Base-by-base conservation (phyloP, 2,113 vertebrate species). In the Glaucomys volans region DNA sequence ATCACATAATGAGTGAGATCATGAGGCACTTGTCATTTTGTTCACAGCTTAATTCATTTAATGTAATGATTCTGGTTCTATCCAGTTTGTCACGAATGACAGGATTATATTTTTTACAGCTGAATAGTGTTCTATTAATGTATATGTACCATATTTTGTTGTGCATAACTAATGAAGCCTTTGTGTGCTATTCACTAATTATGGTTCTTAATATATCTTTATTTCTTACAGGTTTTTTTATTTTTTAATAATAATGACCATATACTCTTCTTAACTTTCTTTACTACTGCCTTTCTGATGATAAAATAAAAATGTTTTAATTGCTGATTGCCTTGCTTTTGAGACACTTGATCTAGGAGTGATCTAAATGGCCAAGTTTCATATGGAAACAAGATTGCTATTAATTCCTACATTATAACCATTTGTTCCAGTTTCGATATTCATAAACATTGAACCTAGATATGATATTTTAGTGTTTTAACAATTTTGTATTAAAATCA, bases 211-310 rank as follows among this genome's bases (percentile, higher is more conserved):
- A 87, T 85, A 0, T 72, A 79, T 85, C 4, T 95, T 95, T 62
- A 66, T 67, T 87, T 94, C n/a, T 93, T 90, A 37, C 88, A 95
- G 6, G 16, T 85, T 37, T 92, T 75, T 47, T 87, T 69, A 44
- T 28, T 86, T 52, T 52, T 79, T 90, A 85, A 12, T 64, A 81
- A 76, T 82, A 95, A 54, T 14, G 82, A 40, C 24, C 16, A 72
- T 77, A 5, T 52, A 30, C 10, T 87, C 22, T 79, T 91, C 40
- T 76, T 82, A 77, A 62, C 16, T 71, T 76, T 87, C 14, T 93
- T 90, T 95, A 54, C 26, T 88, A 74, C 17, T 64, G 1, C 47
- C 32, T 89, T 80, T 82, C 37, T 71, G 20, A 44, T 93, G 50
- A 81, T 87, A 87, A 84, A 71, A 80, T 71, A 69, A 85, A 90